Percentiles rank a stretch among this genome's conserved stretches.
phyloP scores from a whole-genome alignment of 2,888 invertebrate genomes.

The Parelbella ahira region DNA sequence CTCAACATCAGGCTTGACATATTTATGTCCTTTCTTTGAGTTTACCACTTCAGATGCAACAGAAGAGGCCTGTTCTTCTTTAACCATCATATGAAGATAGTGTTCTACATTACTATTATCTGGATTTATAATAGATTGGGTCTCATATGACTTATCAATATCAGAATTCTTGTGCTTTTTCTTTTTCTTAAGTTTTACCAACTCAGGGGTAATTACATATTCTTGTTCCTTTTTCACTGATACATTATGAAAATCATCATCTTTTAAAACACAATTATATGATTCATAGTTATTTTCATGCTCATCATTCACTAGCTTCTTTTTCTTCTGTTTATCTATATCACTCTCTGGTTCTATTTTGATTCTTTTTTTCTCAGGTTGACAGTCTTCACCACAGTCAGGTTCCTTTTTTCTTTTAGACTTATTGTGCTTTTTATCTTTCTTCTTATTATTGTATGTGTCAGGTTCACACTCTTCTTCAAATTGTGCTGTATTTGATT shows the following conservation, averaged over 20 bases:
- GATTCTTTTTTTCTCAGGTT: constrained; percentile 35
- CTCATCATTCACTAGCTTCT: constrained; percentile 26
- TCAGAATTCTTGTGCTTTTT: constrained; percentile 10
- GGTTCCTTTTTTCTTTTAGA: constrained; percentile 31
- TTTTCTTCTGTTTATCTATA: constrained; percentile 37
- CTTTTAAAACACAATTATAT: constrained; percentile 26
- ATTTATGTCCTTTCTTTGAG: constrained; percentile 34
- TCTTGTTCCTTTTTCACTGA: constrained; percentile 46
- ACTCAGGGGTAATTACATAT: background rate
- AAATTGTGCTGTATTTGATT: constrained; percentile 11
- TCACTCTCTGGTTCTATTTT: constrained; percentile 51
- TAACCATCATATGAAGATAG: constrained; percentile 26
- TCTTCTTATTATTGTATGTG: too few species aligned
- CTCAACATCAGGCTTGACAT: background rate
- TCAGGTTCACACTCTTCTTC: too few species aligned
- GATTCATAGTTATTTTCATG: constrained; percentile 22
- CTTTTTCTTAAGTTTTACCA: constrained; percentile 8
- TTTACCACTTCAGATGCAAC: constrained; percentile 24
- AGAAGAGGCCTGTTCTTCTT: constrained; percentile 17
- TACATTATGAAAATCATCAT: constrained; percentile 46
- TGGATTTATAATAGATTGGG: background rate
- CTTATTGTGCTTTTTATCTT: constrained; percentile 26
- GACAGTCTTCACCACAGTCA: constrained; percentile 6
- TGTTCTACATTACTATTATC: background rate
- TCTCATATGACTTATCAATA: background rate